phyloP scores from a whole-genome alignment of 2,113 vertebrate species.

The Dasyprocta punctata region DNA sequence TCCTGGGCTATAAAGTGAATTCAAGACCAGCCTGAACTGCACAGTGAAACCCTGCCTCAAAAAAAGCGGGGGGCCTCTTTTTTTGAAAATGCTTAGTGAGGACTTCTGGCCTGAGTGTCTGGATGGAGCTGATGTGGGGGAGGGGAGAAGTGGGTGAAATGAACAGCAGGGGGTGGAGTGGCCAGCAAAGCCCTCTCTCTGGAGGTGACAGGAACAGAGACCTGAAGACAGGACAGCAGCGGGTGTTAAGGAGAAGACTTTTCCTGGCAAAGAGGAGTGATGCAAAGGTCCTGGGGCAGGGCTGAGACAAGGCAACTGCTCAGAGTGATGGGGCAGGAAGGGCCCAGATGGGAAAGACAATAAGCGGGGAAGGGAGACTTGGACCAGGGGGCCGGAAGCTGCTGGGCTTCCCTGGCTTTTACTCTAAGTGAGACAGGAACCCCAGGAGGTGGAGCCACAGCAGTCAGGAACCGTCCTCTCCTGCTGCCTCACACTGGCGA shows the following conservation, averaged over 20 bases:
- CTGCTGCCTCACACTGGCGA: background rate
- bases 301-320: background rate
- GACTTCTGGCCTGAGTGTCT: background rate
- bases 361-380: background rate
- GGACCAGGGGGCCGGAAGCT: too few relatives aligned
- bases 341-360: background rate
- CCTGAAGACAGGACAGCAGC: background rate
- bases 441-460: fast-evolving
- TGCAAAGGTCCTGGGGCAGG: background rate
- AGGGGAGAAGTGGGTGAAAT: background rate
- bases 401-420: background rate
- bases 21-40: background rate
- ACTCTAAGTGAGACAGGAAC: background rate
- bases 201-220: background rate
- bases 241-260: background rate
- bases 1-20: background rate
- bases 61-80: background rate
- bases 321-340: background rate
- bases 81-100: background rate
- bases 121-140: too few relatives aligned
- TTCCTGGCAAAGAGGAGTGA: background rate
- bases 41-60: background rate
- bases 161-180: background rate
- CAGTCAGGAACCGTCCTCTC: background rate
- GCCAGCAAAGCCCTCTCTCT: background rate